These are phyloP conservation scores for Tadarida brasiliensis DNA, from an alignment of 2,797 vertebrate genomes.

Conservation along the genomic window DNA sequence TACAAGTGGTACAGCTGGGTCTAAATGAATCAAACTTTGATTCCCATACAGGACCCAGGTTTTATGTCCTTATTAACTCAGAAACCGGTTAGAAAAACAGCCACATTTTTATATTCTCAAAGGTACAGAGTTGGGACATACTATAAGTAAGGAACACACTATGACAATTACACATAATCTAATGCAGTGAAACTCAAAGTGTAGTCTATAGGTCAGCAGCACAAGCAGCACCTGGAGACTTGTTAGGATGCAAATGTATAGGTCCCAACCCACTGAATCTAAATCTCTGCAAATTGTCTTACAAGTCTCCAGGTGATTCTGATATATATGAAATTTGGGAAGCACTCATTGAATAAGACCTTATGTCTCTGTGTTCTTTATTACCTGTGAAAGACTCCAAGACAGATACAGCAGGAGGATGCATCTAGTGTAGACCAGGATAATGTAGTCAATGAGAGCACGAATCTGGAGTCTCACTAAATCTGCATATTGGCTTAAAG, in stretches of 20 bases:
- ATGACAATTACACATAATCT: background rate
- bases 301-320: background rate
- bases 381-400: background rate
- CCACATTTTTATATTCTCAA: background rate
- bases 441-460: accelerated
- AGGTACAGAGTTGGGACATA: background rate
- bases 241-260: background rate
- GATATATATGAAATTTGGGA: background rate
- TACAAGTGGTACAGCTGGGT: background rate
- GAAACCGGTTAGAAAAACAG: background rate
- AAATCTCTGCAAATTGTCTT: background rate
- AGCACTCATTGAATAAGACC: background rate
- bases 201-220: background rate
- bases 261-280: background rate
- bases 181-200: background rate
- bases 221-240: background rate
- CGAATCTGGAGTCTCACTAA: background rate
- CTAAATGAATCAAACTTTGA: background rate
- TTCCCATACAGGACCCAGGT: background rate
- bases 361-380: background rate
- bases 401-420: background rate
- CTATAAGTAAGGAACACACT: background rate
- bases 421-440: background rate
- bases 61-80: background rate
- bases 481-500: background rate